phyloP scores from a whole-genome alignment of 35 echinoderm and acorn worm genomes.

The Strongylocentrotus purpuratus region DNA sequence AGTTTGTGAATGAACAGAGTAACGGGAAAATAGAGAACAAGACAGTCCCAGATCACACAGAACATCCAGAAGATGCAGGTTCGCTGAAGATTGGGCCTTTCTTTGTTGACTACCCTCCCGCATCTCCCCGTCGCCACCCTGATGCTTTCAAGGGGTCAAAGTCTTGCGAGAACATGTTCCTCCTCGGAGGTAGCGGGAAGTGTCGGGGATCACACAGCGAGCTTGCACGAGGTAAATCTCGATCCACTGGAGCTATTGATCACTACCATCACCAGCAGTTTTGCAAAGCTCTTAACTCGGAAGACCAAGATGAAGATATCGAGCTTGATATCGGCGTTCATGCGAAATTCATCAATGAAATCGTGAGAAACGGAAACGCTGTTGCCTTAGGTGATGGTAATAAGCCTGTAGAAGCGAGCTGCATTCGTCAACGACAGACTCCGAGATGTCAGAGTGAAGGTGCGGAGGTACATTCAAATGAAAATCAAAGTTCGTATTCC shows the following conservation, averaged over 20 bases:
- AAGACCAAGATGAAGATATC: not conserved
- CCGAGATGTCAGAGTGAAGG: too few species aligned
- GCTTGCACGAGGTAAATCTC: conserved; percentile 17
- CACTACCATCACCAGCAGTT: not conserved
- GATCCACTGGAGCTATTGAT: conserved; percentile 25
- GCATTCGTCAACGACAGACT: too few species aligned
- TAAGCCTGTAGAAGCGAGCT: not conserved
- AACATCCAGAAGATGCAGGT: not conserved
- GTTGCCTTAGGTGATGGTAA: not conserved
- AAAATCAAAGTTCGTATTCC: not conserved
- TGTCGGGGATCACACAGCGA: not conserved
- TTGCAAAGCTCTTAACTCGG: not conserved
- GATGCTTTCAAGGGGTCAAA: conserved; percentile 13
- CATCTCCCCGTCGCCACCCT: not conserved
- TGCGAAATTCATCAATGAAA: not conserved
- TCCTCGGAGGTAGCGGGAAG: not conserved
- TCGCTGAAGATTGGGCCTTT: conserved; percentile 31
- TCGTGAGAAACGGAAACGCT: not conserved
- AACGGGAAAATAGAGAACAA: not conserved
- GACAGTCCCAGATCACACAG: not conserved
- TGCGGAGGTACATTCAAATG: not conserved
- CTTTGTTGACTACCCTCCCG: conserved; percentile 40
- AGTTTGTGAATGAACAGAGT: not conserved
- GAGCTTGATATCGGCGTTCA: not conserved
- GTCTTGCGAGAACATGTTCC: conserved; percentile 46